phyloP scores from a whole-genome alignment of 2,113 vertebrate species.

The Puma concolor region DNA sequence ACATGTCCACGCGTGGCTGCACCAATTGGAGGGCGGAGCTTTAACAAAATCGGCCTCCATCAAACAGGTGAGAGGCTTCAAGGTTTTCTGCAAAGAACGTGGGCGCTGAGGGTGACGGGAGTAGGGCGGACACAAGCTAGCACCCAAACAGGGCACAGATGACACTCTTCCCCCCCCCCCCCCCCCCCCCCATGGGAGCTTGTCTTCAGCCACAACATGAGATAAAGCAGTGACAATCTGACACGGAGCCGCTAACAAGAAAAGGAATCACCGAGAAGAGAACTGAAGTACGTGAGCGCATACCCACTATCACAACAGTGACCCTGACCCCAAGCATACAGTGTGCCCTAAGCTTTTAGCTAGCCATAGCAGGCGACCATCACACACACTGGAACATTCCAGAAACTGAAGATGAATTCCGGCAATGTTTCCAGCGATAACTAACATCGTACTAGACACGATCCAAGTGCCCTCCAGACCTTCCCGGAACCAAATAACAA shows the following conservation, averaged over 20 bases:
- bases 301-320: neutral
- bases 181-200: neutral
- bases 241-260: neutral
- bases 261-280: neutral
- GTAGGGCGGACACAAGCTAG: neutral
- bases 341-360: neutral
- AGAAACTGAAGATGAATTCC: neutral
- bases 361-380: neutral
- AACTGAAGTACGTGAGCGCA: neutral
- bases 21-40: neutral
- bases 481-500: neutral
- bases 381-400: neutral
- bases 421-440: neutral
- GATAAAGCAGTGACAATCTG: neutral
- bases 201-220: neutral
- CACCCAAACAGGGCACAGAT: neutral
- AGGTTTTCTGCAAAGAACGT: neutral
- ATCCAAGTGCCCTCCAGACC: neutral
- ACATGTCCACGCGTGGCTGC: accelerated
- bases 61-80: neutral
- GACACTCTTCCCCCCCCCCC: neutral
- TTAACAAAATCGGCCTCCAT: neutral
- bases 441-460: neutral
- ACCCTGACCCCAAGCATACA: neutral
- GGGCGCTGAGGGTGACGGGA: too few relatives aligned